Conservation (phyloP, 2,113 vertebrate genomes). For the Psettodes erumei region DNA sequence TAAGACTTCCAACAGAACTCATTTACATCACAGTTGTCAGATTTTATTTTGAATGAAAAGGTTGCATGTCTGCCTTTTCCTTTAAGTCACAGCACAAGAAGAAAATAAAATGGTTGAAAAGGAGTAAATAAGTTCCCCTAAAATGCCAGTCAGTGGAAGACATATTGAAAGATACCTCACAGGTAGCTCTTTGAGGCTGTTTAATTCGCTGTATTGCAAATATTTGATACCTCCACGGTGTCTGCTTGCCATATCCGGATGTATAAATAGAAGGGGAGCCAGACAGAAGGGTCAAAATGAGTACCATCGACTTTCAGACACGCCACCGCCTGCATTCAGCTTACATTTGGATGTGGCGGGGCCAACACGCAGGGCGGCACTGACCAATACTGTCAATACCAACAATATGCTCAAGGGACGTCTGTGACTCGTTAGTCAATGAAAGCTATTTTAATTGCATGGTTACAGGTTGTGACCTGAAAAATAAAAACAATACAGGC, state of each 20-base stretch:
- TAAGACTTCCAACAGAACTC: conserved; percentile 66
- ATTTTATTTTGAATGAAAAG: conserved; percentile 37
- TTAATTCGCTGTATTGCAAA: conserved; percentile 84
- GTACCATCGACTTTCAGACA: conserved; percentile 78
- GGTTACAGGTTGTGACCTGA: not conserved
- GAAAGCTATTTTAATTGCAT: not conserved
- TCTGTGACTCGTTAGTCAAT: conserved; percentile 9
- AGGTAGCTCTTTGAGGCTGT: conserved; percentile 77
- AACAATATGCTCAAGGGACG: not conserved
- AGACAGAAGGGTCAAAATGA: conserved; percentile 78
- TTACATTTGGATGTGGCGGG: conserved; percentile 48
- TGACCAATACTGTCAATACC: not conserved
- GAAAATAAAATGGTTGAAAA: conserved; percentile 29
- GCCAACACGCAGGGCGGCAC: conserved; percentile 3
- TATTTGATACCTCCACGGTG: conserved; percentile 84
- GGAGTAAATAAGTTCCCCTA: conserved; percentile 45
- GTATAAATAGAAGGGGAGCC: conserved; percentile 82
- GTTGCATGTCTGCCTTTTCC: conserved; percentile 36
- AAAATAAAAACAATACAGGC: not conserved
- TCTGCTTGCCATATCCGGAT: conserved; percentile 81
- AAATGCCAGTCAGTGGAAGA: conserved; percentile 55
- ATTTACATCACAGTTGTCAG: conserved; percentile 53
- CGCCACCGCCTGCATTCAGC: conserved; percentile 46
- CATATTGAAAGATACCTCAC: conserved; percentile 68
- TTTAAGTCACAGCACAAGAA: conserved; percentile 9